Base-by-base conservation (phyloP, 2,797 vertebrate genomes). In the Mormyrops boulengeri region DNA sequence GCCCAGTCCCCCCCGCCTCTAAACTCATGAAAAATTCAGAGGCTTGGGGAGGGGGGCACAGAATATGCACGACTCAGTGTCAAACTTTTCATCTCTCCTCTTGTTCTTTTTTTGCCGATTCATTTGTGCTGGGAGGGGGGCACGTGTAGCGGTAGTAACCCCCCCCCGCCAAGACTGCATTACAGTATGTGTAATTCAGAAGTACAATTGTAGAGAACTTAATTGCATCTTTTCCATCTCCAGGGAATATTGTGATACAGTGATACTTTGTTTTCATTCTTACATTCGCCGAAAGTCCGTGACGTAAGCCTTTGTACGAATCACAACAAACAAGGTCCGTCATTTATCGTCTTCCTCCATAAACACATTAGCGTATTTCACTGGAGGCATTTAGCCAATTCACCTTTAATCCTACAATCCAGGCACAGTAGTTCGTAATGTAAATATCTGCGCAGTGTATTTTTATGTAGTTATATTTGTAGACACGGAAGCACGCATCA, bases 11-110 rank as follows among this genome's bases (percentile, higher is more conserved):
- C 95, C 34, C 92, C 91, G 87, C 94, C 55, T 17, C 94, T 95
- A 97, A 97, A 96, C 95, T 98, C 97, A 97, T 98, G 96, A 98
- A 98, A 99, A 97, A 98, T 98, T 97, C 97, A 97, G 96, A 95
- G 94, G 96, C 97, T 97, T 96, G 96, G 2, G 26, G 22, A 22
- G 55, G 55, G 89, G 44, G 84, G 44, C 47, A 30, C 6, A 66
- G 22, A 89, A 85, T 86, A 90, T 88, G 69, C 41, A 90, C 85
- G 85, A 77, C 44, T 90, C 34, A 47, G 89, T 77, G 89, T 88
- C 52, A 53, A 80, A 49, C 53, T 89, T 69, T 87, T 87, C 14
- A 38, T n/a, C 17, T 90, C 77, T n/a, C 38, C 57, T 14, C 12
- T 53, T 88, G 55, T 88, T 88, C n/a, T 77, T 12, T 82, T 87